phyloP scores from a whole-genome alignment of 2,797 vertebrate species.

The Rhinogobio ventralis region DNA sequence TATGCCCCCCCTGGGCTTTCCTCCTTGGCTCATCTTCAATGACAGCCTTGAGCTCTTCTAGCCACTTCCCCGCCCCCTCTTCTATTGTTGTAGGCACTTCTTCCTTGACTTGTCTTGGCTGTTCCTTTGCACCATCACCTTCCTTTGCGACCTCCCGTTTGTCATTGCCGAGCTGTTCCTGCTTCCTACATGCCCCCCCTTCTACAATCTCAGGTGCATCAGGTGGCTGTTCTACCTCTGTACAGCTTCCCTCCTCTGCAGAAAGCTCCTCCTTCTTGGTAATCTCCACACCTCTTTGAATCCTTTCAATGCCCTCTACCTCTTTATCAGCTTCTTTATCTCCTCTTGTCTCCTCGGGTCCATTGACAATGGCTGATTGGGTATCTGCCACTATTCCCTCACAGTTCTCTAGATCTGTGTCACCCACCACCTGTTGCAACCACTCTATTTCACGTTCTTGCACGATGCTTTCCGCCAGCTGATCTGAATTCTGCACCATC shows the following conservation, averaged over 20 bases:
- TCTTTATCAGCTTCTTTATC: constrained; percentile 1
- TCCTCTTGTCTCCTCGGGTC: neutral
- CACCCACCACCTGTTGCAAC: constrained; percentile 30
- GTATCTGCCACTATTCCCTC: neutral
- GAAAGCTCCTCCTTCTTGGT: constrained; percentile 23
- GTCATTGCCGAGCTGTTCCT: neutral
- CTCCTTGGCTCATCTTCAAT: constrained; percentile 60
- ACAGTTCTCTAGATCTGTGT: constrained; percentile 32
- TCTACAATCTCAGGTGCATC: constrained; percentile 53
- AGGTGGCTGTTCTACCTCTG: constrained; percentile 52
- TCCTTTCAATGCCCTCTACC: neutral
- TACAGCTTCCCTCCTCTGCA: constrained; percentile 13
- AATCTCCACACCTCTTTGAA: neutral
- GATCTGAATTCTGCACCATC: neutral
- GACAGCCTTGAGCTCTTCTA: constrained; percentile 41
- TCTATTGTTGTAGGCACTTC: constrained; percentile 5
- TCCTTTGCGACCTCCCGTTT: constrained; percentile 26
- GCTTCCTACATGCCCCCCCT: neutral
- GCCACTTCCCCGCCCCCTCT: constrained; percentile 14
- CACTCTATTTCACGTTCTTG: neutral
- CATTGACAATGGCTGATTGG: neutral
- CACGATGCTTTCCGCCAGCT: neutral
- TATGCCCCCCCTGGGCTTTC: constrained; percentile 51
- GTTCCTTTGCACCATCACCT: constrained; percentile 17
- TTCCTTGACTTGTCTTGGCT: constrained; percentile 35